Base-by-base conservation (phyloP, 2,888 invertebrate genomes). In the Scaptomyza caliginosa region DNA sequence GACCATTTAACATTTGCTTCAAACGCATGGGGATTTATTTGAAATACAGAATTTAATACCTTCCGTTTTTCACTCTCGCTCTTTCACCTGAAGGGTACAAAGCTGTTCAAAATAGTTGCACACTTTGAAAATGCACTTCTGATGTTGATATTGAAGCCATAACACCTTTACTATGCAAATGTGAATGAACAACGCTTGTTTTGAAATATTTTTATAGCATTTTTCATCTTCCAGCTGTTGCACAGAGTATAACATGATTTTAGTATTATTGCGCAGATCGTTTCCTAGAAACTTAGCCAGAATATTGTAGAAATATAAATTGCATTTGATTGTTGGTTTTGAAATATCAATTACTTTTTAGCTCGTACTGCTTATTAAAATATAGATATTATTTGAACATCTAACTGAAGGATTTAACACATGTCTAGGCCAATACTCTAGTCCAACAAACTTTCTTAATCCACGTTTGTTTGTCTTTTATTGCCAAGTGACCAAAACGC, bases 1-100 rank as follows among this genome's bases (percentile, higher is more conserved):
- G 49, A 63, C 43, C 82, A 78, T 82, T 82, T 62, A 82, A 65
- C 68, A 81, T 78, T 78, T 60, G 26, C 65, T 24, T 38, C 36
- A 55, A 34, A 36, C 23, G 32, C 13, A 42, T 40, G 17, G 10
- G 24, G 23, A 46, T 50, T 50, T 40, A 38, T 13, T 57, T 38
- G 16, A 38, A 36, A 32, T 30, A 42, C n/a, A 19, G 13, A 38
- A 23, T 45, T 23, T 19, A 16, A 28, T 21, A 17, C 11, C 13
- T 11, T 45, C 10, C 32, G 46, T 46, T 39, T 17, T 11, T 19
- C 28, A 38, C 38, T 39, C 39, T 34, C n/a, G 28, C 38, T 39
- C 39, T 34, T 10, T 10, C 23, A 6, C 13, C 23, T 46, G 30
- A 30, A 46, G 19, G 13, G 46, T 46, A 30, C 19, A 21, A 28